Evolutionary conservation across 2,888 invertebrate species (phyloP).

Genomic region (Chirona hameri): DNA sequence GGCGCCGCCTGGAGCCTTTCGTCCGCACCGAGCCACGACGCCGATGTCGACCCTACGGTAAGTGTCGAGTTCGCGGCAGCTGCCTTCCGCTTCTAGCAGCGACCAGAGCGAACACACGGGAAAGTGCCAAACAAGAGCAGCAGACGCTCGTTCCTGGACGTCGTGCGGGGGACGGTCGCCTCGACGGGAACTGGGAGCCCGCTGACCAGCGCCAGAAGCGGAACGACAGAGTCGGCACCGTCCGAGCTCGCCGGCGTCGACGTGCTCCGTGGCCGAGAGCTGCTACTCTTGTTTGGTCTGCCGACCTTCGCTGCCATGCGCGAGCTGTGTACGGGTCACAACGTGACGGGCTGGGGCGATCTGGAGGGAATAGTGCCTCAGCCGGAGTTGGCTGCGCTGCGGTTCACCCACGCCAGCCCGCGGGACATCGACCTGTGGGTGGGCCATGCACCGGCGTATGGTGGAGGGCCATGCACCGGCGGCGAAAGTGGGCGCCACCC

Average conservation of each 20-base stretch:
- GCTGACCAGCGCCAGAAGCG: too few relatives aligned
- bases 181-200: too few relatives aligned
- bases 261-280: constrained; percentile 57
- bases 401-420: constrained; percentile 61
- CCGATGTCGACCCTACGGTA: too few relatives aligned
- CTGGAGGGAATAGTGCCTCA: constrained; percentile 45
- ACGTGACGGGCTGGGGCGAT: constrained; percentile 49
- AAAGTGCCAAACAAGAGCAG: too few relatives aligned
- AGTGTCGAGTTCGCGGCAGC: too few relatives aligned
- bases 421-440: constrained; percentile 79
- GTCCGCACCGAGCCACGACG: too few relatives aligned
- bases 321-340: constrained; percentile 43
- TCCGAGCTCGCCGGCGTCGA: constrained; percentile 54
- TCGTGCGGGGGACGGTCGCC: too few relatives aligned
- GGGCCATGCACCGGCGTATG: constrained; percentile 74
- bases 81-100: too few relatives aligned
- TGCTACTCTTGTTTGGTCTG: too few relatives aligned
- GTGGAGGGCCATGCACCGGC: constrained; percentile 74
- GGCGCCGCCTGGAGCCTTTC: constrained; percentile 33
- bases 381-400: constrained; percentile 53
- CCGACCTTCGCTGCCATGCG: constrained; percentile 40
- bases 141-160: too few relatives aligned
- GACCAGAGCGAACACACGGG: too few relatives aligned
- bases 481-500: constrained; percentile 78
- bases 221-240: too few relatives aligned